Evolutionary conservation across 2,113 vertebrate genomes (phyloP).

Genomic region (Notothenia coriiceps): DNA sequence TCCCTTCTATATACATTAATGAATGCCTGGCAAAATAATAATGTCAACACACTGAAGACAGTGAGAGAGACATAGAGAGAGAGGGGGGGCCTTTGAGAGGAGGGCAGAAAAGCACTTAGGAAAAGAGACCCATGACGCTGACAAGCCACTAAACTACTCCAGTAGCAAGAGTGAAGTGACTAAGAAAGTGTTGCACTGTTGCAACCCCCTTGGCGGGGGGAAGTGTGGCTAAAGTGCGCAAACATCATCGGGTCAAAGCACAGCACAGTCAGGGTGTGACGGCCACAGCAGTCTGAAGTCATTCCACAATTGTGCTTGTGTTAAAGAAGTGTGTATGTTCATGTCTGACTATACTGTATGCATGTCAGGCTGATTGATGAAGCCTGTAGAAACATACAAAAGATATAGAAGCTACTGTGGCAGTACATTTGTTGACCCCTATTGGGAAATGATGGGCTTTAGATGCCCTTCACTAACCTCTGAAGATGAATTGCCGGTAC

Average conservation of each 20-base stretch:
- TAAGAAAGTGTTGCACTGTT: slow-evolving; percentile 35
- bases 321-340: slow-evolving; percentile 7
- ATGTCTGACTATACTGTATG: not conserved
- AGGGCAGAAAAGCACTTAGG: slow-evolving; percentile 33
- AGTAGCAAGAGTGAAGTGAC: slow-evolving; percentile 47
- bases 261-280: not conserved
- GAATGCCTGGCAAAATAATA: not conserved
- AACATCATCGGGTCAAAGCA: slow-evolving; percentile 49
- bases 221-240: slow-evolving; percentile 32
- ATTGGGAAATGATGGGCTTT: slow-evolving; percentile 61
- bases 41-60: not conserved
- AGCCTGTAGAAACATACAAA: not conserved
- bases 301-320: slow-evolving; percentile 7
- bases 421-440: slow-evolving; percentile 21
- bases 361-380: slow-evolving; percentile 11
- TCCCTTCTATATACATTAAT: not conserved
- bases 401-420: slow-evolving; percentile 11
- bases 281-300: not conserved
- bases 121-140: slow-evolving; percentile 37
- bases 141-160: slow-evolving; percentile 36
- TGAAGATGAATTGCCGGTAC: slow-evolving; percentile 58
- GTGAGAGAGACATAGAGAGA: not conserved
- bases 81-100: too few species aligned
- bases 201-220: slow-evolving; percentile 13
- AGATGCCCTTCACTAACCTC: slow-evolving; percentile 69